Evolutionary conservation across 2,888 invertebrate species (phyloP), one percentile per base, ranked within the genome.

Genomic region (Amiota mariae): DNA sequence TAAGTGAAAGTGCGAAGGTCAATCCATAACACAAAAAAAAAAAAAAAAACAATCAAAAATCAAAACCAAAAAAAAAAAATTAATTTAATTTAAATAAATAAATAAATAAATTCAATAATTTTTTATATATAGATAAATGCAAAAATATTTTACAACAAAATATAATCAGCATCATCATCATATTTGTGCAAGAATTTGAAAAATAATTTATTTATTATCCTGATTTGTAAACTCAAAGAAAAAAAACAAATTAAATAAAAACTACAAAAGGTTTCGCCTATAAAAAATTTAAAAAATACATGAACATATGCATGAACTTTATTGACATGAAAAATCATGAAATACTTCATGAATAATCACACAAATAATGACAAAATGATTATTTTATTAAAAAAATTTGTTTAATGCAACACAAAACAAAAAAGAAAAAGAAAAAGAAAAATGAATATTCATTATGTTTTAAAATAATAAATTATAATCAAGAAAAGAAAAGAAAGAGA

Each of bases 1-100:
- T 86, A 83, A 83, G 82, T 83, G 82, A 83, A 83, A 83, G 82
- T 83, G 85, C 82, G 82, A 83, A 83, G 82, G 82, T 83, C 82
- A 83, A 84, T 84, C 78, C 80, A 36, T 36, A 36, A 36, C 36
- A 36, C 36, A 36, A 2, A 36, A 36, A 36, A 36, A 36, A 6
- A 36, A 6, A 6, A 2, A 36, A 36, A 36, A 36, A 36, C 6
- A 36, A 6, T 36, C 36, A 36, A 36, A 36, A 36, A 36, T 6
- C 36, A 6, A 36, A 36, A 36, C 1, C 36, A 2, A 36, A 4
- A 12, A 61, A 36, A 1, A 3, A 24, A 24, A 24, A 24, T 3
- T 6, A 36, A 36, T 6, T 36, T 2, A 36, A 36, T 6, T 36
- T 36, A 36, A 49, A 20, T 20, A 56, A 61, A 61, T 13, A 36